Evolutionary conservation across 92 coral and sea anemone genomes (phyloP), one percentile per base, ranked within the genome.

Genomic region (Pocillopora meandrina): DNA sequence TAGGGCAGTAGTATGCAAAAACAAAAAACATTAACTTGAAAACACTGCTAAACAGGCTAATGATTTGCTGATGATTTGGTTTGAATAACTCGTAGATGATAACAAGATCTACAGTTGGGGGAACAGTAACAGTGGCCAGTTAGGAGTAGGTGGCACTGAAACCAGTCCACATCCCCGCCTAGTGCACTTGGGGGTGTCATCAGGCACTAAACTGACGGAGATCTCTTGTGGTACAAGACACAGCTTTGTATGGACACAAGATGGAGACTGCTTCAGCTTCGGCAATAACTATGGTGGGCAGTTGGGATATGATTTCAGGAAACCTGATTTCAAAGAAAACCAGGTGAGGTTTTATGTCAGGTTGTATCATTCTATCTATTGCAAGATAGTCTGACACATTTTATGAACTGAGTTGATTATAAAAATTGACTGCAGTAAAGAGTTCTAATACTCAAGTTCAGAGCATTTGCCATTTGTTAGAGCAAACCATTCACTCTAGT

Each of bases 271-370:
- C 71, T 92, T 92, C 82, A 97, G 99, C 73, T 97, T 97, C 88
- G 99, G 99, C 1, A 97, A 97, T 78, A 97, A 97, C 86, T 97
- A 91, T 82, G 91, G 91, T 94, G 98, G 94, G 17, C 99, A 97
- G 74, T 93, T 97, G 56, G 99, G 99, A 33, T 94, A 97, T 82
- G 95, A 97, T 81, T 97, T 97, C 79, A 89, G 98, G 72, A 97
- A 92, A 74, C 97, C 98, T 76, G 99, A 97, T 84, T 97, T 92
- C 65, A 97, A 97, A 78, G 97, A 97, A 72, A 97, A 97, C 81
- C 99, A 97, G 97, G 99, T 97, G 20, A 65, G 56, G 1, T 21
- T 21, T 36, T 62, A 17, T 2, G 9, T 70, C 18, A 42, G 52
- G 71, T 12, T 14, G 21, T 65, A 20, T 65, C 12, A 5, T 2